These are phyloP conservation scores for Dicycla oo DNA, from an alignment of 2,888 invertebrate species.

Conservation along the genomic window DNA sequence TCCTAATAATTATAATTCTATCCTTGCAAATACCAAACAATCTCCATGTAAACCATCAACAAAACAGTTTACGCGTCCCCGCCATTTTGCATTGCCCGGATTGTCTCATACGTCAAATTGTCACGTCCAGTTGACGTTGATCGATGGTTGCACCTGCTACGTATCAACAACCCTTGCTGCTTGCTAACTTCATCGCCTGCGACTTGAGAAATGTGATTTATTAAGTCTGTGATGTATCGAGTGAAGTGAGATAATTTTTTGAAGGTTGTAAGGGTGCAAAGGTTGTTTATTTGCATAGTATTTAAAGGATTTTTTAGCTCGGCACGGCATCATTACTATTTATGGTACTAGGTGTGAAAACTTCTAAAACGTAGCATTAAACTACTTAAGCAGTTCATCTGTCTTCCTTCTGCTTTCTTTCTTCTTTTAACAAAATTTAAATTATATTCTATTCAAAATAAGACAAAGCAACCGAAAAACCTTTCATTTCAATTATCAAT, in stretches of 20 bases:
- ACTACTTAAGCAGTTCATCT: too few species aligned
- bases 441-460: neutral
- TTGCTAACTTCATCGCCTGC: slow-evolving; percentile 69
- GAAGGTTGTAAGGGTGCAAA: neutral
- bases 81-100: slow-evolving; percentile 84
- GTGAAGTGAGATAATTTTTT: slow-evolving; percentile 44
- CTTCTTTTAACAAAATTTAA: too few species aligned
- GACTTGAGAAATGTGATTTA: slow-evolving; percentile 77
- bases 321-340: neutral
- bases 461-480: neutral
- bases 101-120: slow-evolving; percentile 90
- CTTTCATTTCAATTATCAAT: slow-evolving; percentile 30
- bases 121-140: slow-evolving; percentile 84
- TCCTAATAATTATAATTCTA: neutral
- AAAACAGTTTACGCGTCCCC: slow-evolving; percentile 73
- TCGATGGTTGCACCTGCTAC: slow-evolving; percentile 87
- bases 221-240: slow-evolving; percentile 62
- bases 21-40: neutral
- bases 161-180: slow-evolving; percentile 74
- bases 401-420: too few species aligned
- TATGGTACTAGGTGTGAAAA: neutral
- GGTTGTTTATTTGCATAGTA: slow-evolving; percentile 15
- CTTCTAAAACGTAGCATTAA: neutral
- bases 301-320: neutral
- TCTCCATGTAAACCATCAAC: slow-evolving; percentile 72